Conservation (phyloP, 2,888 invertebrate species). For the Luperina testacea region DNA sequence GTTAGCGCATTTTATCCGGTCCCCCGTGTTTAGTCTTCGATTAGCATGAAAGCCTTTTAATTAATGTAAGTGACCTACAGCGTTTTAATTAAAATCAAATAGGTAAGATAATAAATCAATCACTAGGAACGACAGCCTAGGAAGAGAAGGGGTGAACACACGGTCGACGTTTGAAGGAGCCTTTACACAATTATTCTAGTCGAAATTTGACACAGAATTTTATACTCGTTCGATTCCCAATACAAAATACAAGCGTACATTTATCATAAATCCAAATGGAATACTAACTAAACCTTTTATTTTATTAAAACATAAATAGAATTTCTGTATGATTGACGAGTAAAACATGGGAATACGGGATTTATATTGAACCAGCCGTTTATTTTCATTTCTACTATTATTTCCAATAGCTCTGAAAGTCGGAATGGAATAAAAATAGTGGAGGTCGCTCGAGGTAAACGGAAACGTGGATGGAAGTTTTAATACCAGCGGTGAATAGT, state of each 20-base stretch:
- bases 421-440: slow-evolving; percentile 29
- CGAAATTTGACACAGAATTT: slow-evolving; percentile 3
- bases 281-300: slow-evolving; percentile 15
- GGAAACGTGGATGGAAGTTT: background rate
- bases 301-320: slow-evolving; percentile 26
- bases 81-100: slow-evolving; percentile 16
- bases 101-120: slow-evolving; percentile 3
- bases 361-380: slow-evolving; percentile 16
- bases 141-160: background rate
- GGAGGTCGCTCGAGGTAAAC: slow-evolving; percentile 2
- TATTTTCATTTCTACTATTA: slow-evolving; percentile 35
- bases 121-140: background rate
- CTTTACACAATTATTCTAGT: background rate
- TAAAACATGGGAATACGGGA: slow-evolving; percentile 11
- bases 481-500: background rate
- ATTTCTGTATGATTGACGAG: slow-evolving; percentile 20
- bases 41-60: slow-evolving; percentile 3
- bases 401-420: slow-evolving; percentile 12
- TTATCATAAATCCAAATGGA: slow-evolving; percentile 17
- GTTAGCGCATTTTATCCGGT: background rate
- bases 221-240: background rate
- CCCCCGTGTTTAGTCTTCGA: background rate
- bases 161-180: too few relatives aligned
- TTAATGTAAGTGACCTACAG: background rate
- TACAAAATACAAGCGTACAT: slow-evolving; percentile 10